Percentiles rank a stretch among this genome's conserved stretches.
phyloP scores from a whole-genome alignment of 64 coral and sea anemone species.

The Montipora foliosa region DNA sequence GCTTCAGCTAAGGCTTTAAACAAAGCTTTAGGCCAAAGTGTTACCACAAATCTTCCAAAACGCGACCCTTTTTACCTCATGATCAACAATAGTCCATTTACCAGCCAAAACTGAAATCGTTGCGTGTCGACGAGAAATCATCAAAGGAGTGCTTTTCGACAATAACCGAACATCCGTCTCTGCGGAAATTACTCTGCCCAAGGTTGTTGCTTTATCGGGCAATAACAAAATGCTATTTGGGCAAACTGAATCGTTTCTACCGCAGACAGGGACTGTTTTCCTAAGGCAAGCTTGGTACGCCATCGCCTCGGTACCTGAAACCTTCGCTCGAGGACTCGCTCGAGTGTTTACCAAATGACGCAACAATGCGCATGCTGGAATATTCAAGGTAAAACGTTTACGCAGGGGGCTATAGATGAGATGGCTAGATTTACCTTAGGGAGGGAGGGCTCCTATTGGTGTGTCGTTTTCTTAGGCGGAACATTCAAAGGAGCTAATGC shows the following conservation, averaged over 20 bases:
- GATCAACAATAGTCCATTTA: constrained; percentile 87
- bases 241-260: constrained; percentile 83
- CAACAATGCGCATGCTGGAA: constrained; percentile 60
- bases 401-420: background rate
- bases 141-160: constrained; percentile 83
- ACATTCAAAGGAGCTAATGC: too few relatives aligned
- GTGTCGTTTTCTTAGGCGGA: too few relatives aligned
- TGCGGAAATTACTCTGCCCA: constrained; percentile 82
- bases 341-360: constrained; percentile 38
- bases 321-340: too few relatives aligned
- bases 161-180: constrained; percentile 80
- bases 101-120: constrained; percentile 74
- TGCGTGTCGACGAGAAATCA: constrained; percentile 96
- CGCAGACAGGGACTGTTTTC: constrained; percentile 91
- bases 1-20: background rate
- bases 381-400: background rate
- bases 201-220: constrained; percentile 78
- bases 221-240: constrained; percentile 85
- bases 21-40: background rate
- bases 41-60: too few relatives aligned
- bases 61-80: constrained; percentile 67
- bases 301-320: constrained; percentile 4
- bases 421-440: background rate
- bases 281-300: constrained; percentile 81
- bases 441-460: background rate